These are phyloP conservation scores for Syngnathus scovelli DNA, from an alignment of 2,113 vertebrate species.

Conservation along the genomic window DNA sequence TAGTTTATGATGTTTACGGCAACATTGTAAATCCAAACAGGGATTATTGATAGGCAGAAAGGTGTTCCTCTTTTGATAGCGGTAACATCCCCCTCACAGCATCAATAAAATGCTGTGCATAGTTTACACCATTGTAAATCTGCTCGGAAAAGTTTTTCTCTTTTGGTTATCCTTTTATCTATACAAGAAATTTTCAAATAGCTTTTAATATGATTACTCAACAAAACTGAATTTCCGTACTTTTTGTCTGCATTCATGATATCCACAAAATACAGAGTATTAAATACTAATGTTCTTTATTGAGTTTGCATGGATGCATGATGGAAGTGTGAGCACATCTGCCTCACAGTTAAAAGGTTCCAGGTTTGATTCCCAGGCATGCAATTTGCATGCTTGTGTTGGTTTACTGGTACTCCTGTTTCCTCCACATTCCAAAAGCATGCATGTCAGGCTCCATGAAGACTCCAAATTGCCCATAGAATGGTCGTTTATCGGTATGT, in stretches of 20 bases:
- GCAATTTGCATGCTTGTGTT: neutral
- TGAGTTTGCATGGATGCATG: neutral
- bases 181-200: neutral
- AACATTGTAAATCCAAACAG: slow-evolving; percentile 48
- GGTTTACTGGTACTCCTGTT: too few species aligned
- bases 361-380: neutral
- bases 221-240: neutral
- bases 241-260: neutral
- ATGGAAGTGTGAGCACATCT: neutral
- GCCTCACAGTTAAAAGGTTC: neutral
- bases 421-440: too few species aligned
- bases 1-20: slow-evolving; percentile 42
- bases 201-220: neutral
- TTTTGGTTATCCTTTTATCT: neutral
- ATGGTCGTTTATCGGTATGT: neutral
- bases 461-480: neutral
- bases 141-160: neutral
- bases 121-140: slow-evolving; percentile 2
- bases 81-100: neutral
- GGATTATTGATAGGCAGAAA: slow-evolving; percentile 25
- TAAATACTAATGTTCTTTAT: neutral
- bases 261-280: neutral
- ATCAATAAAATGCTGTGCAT: neutral
- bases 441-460: neutral
- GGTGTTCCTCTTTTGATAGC: neutral